Evolutionary conservation across 2,113 vertebrate species (phyloP).

Genomic region (Cyanoderma ruficeps): DNA sequence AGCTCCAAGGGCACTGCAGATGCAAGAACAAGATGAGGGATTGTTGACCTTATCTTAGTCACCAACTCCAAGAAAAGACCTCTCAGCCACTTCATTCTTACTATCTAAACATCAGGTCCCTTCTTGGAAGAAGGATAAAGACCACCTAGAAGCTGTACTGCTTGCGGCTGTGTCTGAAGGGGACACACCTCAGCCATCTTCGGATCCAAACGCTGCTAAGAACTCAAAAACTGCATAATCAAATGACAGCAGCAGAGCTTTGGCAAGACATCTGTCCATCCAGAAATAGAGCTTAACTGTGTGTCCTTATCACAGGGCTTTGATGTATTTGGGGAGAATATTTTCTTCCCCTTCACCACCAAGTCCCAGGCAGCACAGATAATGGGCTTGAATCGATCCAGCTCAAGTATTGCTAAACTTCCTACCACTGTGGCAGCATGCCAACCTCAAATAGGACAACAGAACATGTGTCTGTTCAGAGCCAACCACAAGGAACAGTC

Average conservation of each 20-base stretch:
- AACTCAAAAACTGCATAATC: not conserved
- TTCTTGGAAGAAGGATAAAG: not conserved
- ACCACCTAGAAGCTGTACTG: not conserved
- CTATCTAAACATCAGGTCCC: not conserved
- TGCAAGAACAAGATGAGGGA: not conserved
- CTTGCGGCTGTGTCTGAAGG: not conserved
- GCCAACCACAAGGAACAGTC: conserved; percentile 41
- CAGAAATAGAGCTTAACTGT: conserved; percentile 48
- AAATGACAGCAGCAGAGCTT: not conserved
- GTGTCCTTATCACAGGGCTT: conserved; percentile 24
- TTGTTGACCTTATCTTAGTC: not conserved
- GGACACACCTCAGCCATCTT: not conserved
- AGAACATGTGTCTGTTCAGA: conserved; percentile 54
- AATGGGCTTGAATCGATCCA: conserved; percentile 61
- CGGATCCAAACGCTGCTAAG: not conserved
- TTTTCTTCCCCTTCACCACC: not conserved
- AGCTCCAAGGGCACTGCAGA: not conserved
- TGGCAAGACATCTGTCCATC: conserved; percentile 53
- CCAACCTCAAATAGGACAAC: conserved; percentile 51
- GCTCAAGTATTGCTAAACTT: conserved; percentile 65
- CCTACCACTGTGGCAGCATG: conserved; percentile 28
- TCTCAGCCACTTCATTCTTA: not conserved
- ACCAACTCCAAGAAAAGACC: not conserved
- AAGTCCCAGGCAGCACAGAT: conserved; percentile 44
- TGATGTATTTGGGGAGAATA: conserved; percentile 19